phyloP scores from a whole-genome alignment of 1,140 invertebrate species.

The Steinernema khuongi region DNA sequence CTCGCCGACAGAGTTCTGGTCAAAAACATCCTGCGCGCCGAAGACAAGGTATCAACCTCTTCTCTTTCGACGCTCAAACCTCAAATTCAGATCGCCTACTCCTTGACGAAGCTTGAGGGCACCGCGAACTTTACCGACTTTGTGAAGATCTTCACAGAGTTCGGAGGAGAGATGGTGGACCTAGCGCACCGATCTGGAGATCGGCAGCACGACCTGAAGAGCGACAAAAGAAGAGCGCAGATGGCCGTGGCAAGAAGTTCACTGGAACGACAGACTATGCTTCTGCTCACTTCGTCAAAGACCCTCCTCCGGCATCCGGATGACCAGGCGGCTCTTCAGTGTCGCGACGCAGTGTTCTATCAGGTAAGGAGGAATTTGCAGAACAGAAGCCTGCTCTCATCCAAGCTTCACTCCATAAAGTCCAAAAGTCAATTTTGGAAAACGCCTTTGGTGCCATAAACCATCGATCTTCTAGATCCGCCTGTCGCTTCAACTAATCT shows the following conservation, averaged over 20 bases:
- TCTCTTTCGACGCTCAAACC: constrained; percentile 18
- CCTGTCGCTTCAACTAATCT: constrained; percentile 90
- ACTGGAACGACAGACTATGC: constrained; percentile 91
- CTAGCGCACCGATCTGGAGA: constrained; percentile 72
- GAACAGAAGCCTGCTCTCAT: no score
- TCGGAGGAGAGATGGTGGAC: constrained; percentile 96
- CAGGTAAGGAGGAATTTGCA: constrained; percentile 40
- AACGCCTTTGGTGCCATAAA: constrained; percentile 67
- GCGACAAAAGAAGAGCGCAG: constrained; percentile 85
- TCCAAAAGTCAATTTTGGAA: constrained; percentile 19
- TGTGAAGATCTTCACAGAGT: constrained; percentile 94
- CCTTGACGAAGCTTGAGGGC: constrained; percentile 70
- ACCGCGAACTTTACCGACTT: constrained; percentile 97
- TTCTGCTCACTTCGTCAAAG: constrained; percentile 85
- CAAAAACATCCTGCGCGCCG: constrained; percentile 86
- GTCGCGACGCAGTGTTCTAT: constrained; percentile 80
- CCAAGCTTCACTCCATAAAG: no score
- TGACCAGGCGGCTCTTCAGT: constrained; percentile 81
- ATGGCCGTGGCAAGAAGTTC: constrained; percentile 74
- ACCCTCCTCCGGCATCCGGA: constrained; percentile 87
- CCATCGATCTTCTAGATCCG: constrained; percentile 77
- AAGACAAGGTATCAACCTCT: constrained; percentile 75
- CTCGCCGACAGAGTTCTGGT: constrained; percentile 97
- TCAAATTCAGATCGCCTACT: constrained; percentile 63
- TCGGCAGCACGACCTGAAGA: constrained; percentile 74